phyloP scores from a whole-genome alignment of 2,888 invertebrate species.

The Hecatera dysodea region DNA sequence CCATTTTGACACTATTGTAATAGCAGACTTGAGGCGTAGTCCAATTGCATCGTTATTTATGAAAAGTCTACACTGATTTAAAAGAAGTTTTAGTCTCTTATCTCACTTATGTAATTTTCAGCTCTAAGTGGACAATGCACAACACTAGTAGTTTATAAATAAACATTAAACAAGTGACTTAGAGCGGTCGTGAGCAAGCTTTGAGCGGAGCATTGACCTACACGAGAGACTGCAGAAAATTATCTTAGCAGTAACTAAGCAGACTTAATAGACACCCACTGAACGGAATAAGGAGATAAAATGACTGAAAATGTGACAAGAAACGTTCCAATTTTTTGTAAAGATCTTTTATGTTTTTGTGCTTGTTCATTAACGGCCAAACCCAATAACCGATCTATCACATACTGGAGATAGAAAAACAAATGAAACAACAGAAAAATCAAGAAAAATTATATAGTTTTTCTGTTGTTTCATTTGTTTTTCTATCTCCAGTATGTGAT shows the following conservation, averaged over 20 bases:
- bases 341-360: constrained; percentile 6
- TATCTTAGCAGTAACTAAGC: constrained; percentile 41
- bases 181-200: constrained; percentile 24
- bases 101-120: constrained; percentile 16
- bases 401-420: too few relatives aligned
- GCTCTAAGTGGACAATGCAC: constrained; percentile 17
- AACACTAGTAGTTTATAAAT: constrained; percentile 55
- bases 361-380: neutral
- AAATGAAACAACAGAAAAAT: too few relatives aligned
- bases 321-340: neutral
- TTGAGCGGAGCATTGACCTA: constrained; percentile 50
- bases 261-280: constrained; percentile 26
- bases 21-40: too few relatives aligned
- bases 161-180: constrained; percentile 56
- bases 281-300: constrained; percentile 51
- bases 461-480: too few relatives aligned
- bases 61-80: neutral
- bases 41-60: neutral
- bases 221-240: constrained; percentile 46
- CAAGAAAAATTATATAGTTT: too few relatives aligned
- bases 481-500: too few relatives aligned
- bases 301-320: constrained; percentile 21
- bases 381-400: too few relatives aligned
- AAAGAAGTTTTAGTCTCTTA: neutral
- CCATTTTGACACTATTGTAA: too few relatives aligned